A percentile compares a stretch with the other conserved stretches of the same genome.
Evolutionary conservation across 2,797 vertebrate species (phyloP).

Genomic region (Lepilemur septentrionalis): DNA sequence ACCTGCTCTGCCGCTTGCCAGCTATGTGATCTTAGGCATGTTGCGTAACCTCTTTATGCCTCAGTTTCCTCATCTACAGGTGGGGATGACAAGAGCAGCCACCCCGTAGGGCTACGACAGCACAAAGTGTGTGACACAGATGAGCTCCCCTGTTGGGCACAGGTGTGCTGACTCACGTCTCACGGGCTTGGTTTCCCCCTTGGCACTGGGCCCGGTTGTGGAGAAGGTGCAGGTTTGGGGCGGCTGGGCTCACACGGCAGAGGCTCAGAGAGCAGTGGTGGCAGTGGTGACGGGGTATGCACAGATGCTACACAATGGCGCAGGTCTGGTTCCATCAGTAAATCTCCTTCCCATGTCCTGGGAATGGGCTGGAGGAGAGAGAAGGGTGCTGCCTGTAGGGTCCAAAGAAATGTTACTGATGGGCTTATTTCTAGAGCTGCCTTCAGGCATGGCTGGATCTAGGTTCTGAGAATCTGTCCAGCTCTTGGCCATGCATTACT

Average conservation of each 20-base stretch:
- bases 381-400: neutral
- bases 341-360: neutral
- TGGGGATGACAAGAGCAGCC: neutral
- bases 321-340: neutral
- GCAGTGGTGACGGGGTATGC: fast-evolving
- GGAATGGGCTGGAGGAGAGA: neutral
- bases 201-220: neutral
- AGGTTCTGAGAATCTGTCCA: neutral
- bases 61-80: neutral
- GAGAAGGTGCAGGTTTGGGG: neutral
- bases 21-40: neutral
- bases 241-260: fast-evolving
- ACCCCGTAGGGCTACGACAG: neutral
- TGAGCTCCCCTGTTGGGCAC: neutral
- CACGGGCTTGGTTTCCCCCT: neutral
- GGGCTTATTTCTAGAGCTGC: neutral
- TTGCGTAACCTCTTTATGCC: neutral
- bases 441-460: neutral
- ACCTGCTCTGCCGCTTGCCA: neutral
- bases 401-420: neutral
- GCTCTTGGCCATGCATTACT: neutral
- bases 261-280: neutral
- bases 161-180: neutral
- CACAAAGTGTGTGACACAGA: neutral
- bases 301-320: neutral